These are phyloP conservation scores for Aleiodes alternator DNA, from an alignment of 2,888 invertebrate species.

Conservation along the genomic window DNA sequence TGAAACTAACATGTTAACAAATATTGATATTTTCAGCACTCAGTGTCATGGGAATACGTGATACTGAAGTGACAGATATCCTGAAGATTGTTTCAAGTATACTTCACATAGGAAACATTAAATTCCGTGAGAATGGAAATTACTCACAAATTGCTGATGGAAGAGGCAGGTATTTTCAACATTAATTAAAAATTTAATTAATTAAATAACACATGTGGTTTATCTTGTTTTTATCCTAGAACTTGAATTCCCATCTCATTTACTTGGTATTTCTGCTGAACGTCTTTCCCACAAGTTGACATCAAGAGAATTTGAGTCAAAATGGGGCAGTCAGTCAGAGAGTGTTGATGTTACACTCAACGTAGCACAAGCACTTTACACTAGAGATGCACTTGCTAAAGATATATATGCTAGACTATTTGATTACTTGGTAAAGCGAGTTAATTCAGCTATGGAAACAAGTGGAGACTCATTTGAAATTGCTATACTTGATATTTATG, in stretches of 20 bases:
- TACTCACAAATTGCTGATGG: slow-evolving; percentile 78
- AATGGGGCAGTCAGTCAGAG: slow-evolving; percentile 82
- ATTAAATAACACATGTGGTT: slow-evolving; percentile 22
- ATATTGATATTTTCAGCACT: slow-evolving; percentile 75
- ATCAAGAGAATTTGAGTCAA: slow-evolving; percentile 81
- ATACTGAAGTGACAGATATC: slow-evolving; percentile 77
- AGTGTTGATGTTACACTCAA: slow-evolving; percentile 81
- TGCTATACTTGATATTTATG: slow-evolving; percentile 84
- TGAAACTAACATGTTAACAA: slow-evolving; percentile 7
- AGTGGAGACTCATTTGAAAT: slow-evolving; percentile 75
- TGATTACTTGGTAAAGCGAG: slow-evolving; percentile 80
- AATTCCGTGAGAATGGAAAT: slow-evolving; percentile 78
- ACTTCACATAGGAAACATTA: slow-evolving; percentile 81
- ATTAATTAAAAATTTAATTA: slow-evolving; percentile 8
- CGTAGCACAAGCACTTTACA: slow-evolving; percentile 80
- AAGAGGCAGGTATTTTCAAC: slow-evolving; percentile 75
- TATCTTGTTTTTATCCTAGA: slow-evolving; percentile 70
- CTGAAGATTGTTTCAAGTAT: slow-evolving; percentile 79
- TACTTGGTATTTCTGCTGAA: slow-evolving; percentile 79
- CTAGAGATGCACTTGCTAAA: slow-evolving; percentile 81
- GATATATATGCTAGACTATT: slow-evolving; percentile 81
- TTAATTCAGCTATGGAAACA: slow-evolving; percentile 81
- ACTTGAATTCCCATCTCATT: slow-evolving; percentile 79
- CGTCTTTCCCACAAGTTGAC: slow-evolving; percentile 79
- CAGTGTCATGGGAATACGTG: slow-evolving; percentile 79